Base-by-base conservation (phyloP, 2,797 vertebrate species). In the Choloepus didactylus region DNA sequence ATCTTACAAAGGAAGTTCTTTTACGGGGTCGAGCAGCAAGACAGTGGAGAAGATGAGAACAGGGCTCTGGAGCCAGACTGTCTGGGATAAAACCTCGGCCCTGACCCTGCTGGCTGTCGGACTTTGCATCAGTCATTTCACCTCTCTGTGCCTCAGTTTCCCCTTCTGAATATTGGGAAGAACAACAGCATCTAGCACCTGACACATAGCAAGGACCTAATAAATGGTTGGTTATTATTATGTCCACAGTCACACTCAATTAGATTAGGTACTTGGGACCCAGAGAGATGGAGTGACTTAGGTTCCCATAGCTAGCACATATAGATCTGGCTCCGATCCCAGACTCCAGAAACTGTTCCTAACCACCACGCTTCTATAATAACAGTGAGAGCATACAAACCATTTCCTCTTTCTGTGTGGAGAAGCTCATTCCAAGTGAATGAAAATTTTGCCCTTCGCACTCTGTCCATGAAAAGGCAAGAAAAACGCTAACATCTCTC, bases 381-480 rank as follows among this genome's bases (percentile, higher is more conserved):
- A 51, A 16, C 35, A 44, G 66, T 4, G 25, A 69, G 66, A 25
- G 41, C n/a, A 44, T 10, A 51, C 54, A 49, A 67, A 81, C n/a
- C 6, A 44, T 35, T 51, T 23, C 23, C 12, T 12, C 49, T 69
- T 9, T 5, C 15, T 18, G 5, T 0, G 0, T 2, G 18, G 82
- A 25, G 16, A 46, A 51, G 21, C 23, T 29, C 62, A 79, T 29
- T 59, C 44, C 3, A 41, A 95, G 82, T 38, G 18, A 25, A 62
- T 2, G 6, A 66, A 35, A 89, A 15, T 4, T 1, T 2, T 35
- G 72, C 64, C 54, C 16, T 1, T 2, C 5, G 16, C 6, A 19
- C n/a, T 44, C 14, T 44, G 41, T 18, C 29, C 15, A 0, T 0
- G 7, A 67, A 44, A 77, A 70, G 41, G 72, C 66, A 9, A 3